Conservation (phyloP, 1,140 invertebrate genomes). For the Drosophila cardini region DNA sequence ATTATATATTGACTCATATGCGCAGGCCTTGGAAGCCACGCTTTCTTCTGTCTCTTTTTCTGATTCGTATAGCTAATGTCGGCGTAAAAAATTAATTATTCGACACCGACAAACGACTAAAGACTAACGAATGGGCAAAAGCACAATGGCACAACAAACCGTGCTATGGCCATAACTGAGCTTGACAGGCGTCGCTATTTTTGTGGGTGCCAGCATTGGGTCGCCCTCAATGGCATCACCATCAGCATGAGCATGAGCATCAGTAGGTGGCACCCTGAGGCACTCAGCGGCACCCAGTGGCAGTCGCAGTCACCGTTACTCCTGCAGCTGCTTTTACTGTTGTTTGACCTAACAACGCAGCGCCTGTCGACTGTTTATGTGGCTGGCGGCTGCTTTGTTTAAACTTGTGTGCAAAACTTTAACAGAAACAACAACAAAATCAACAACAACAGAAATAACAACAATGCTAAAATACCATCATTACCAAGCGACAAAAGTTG, state of each 20-base stretch:
- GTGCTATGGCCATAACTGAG: slow-evolving; percentile 35
- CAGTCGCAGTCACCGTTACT: slow-evolving; percentile 31
- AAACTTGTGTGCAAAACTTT: slow-evolving; percentile 82
- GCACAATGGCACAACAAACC: slow-evolving; percentile 4
- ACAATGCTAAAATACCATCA: slow-evolving; percentile 80
- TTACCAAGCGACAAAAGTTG: slow-evolving; percentile 83
- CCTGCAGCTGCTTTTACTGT: slow-evolving; percentile 49
- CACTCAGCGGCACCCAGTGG: slow-evolving; percentile 31
- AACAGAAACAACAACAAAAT: slow-evolving; percentile 72
- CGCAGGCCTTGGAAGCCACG: too few relatives aligned
- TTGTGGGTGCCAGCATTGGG: slow-evolving; percentile 49
- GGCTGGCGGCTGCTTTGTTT: slow-evolving; percentile 82
- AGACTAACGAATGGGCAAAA: slow-evolving; percentile 26
- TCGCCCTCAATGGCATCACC: slow-evolving; percentile 10
- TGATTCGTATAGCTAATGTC: slow-evolving; percentile 26
- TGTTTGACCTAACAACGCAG: slow-evolving; percentile 74
- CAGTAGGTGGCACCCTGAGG: slow-evolving; percentile 19
- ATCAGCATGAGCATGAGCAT: not conserved
- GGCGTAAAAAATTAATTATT: slow-evolving; percentile 61
- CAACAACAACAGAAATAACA: slow-evolving; percentile 56
- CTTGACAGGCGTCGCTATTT: slow-evolving; percentile 52
- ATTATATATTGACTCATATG: not conserved
- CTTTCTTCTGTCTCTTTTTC: not conserved
- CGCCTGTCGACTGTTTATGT: slow-evolving; percentile 81
- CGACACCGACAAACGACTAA: slow-evolving; percentile 11